Evolutionary conservation across 2,797 vertebrate species (phyloP).

Genomic region (Enteromius treurensis): DNA sequence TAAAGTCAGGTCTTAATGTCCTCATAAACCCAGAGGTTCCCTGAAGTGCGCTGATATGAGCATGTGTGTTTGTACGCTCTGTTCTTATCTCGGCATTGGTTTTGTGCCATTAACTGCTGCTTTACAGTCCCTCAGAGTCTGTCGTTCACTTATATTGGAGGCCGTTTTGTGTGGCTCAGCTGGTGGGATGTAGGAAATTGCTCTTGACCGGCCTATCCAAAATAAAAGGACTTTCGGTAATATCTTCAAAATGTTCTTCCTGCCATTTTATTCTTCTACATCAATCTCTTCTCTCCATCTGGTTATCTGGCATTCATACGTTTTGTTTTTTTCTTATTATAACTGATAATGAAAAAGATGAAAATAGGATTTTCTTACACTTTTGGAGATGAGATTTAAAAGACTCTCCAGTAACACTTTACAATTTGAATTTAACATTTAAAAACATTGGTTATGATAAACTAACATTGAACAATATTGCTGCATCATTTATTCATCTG

Average conservation of each 20-base stretch:
- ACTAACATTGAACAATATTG: background rate
- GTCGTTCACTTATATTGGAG: conserved; percentile 25
- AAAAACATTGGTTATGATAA: background rate
- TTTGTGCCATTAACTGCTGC: conserved; percentile 42
- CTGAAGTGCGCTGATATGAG: conserved; percentile 38
- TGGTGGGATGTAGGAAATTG: conserved; percentile 38
- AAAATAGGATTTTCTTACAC: conserved; percentile 3
- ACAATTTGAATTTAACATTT: background rate
- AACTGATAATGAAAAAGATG: conserved; percentile 8
- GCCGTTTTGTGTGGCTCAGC: conserved; percentile 27
- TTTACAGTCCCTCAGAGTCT: conserved; percentile 27
- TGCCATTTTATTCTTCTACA: background rate
- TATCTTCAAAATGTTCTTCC: conserved; percentile 33
- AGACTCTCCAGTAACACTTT: background rate
- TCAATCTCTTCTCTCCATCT: conserved; percentile 2
- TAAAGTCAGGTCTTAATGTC: conserved; percentile 44
- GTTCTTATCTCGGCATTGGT: conserved; percentile 30
- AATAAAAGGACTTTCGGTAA: conserved; percentile 15
- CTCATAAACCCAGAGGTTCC: conserved; percentile 44
- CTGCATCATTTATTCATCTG: background rate
- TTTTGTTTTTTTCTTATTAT: conserved; percentile 1
- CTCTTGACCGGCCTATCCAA: conserved; percentile 18
- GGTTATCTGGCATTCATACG: conserved; percentile 12
- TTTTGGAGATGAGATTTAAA: background rate
- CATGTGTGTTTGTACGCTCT: conserved; percentile 34